These are phyloP conservation scores for Rugalucina vietnamica DNA, from an alignment of 2,888 invertebrate genomes.

Conservation along the genomic window DNA sequence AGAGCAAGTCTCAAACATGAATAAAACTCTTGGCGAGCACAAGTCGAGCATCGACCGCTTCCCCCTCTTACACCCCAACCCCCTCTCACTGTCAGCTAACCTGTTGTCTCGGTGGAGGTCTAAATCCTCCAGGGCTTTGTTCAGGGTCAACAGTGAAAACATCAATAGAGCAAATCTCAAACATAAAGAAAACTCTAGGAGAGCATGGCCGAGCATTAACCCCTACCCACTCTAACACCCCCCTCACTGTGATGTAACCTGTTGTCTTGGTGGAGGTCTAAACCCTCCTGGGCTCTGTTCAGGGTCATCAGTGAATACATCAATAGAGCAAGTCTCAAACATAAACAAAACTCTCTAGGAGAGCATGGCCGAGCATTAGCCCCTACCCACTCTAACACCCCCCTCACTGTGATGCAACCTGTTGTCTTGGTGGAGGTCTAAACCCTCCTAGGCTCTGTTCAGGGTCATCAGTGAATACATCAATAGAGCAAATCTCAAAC, in stretches of 20 bases:
- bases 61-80: too few relatives aligned
- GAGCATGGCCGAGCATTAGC: constrained; percentile 92
- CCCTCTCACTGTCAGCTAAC: too few relatives aligned
- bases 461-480: constrained; percentile 65
- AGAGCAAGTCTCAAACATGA: constrained; percentile 93
- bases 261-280: constrained; percentile 65
- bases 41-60: constrained; percentile 73
- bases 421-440: too few relatives aligned
- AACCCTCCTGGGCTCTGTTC: constrained; percentile 46
- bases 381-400: too few relatives aligned
- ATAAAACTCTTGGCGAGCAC: constrained; percentile 95
- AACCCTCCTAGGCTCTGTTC: constrained; percentile 45
- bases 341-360: constrained; percentile 95
- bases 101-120: too few relatives aligned
- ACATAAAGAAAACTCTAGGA: constrained; percentile 96
- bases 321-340: constrained; percentile 90
- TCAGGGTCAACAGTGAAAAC: constrained; percentile 67
- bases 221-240: too few relatives aligned
- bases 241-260: too few relatives aligned
- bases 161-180: constrained; percentile 89
- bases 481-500: constrained; percentile 90
- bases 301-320: constrained; percentile 65
- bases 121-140: constrained; percentile 20
- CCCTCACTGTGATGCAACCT: too few relatives aligned
- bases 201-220: constrained; percentile 92